phyloP scores from a whole-genome alignment of 2,888 invertebrate genomes.

The Antitype chi region DNA sequence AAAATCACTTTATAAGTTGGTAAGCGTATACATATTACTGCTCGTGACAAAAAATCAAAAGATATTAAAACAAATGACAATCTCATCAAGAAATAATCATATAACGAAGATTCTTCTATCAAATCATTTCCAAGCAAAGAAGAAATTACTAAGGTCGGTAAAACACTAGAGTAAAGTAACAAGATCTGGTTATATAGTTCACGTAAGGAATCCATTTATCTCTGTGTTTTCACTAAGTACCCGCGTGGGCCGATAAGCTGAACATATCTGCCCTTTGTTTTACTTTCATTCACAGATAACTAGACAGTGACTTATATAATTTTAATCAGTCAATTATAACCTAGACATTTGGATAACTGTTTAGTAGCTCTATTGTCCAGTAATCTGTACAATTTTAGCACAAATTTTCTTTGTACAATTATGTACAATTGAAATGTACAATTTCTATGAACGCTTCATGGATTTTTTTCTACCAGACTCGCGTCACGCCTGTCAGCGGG shows the following conservation, averaged over 20 bases:
- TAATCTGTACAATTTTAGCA: neutral
- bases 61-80: neutral
- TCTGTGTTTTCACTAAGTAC: slow-evolving; percentile 18
- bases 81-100: neutral
- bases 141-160: neutral
- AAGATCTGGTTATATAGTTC: neutral
- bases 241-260: slow-evolving; percentile 23
- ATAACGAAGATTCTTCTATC: neutral
- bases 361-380: neutral
- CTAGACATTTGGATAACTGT: neutral
- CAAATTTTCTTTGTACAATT: too few relatives aligned
- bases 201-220: slow-evolving; percentile 7
- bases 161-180: neutral
- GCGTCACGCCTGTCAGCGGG: too few relatives aligned
- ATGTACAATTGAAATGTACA: too few relatives aligned
- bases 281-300: slow-evolving; percentile 38
- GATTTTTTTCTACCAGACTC: too few relatives aligned
- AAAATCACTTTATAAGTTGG: neutral
- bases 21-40: too few relatives aligned
- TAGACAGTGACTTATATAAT: slow-evolving; percentile 1
- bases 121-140: neutral
- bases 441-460: too few relatives aligned
- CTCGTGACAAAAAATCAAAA: neutral
- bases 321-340: neutral
- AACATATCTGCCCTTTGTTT: slow-evolving; percentile 22